Percentiles rank a stretch among this genome's conserved stretches.
phyloP scores from a whole-genome alignment of 2,888 invertebrate species.

The Dastarcus helophoroides region DNA sequence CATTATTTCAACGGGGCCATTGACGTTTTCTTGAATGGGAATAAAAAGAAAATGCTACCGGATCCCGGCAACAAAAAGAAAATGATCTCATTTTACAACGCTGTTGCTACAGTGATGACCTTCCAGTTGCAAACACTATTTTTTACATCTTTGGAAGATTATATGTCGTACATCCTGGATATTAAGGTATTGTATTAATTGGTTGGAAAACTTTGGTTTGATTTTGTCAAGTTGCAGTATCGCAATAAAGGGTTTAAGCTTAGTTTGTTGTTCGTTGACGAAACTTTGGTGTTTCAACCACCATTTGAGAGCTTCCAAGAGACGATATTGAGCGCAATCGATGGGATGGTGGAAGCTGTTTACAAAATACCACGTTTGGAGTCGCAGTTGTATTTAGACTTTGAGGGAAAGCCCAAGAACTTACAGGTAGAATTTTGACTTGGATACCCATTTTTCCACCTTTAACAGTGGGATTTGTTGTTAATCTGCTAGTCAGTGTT shows the following conservation, averaged over 20 bases:
- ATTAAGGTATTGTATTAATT: conserved; percentile 47
- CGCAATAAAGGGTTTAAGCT: conserved; percentile 58
- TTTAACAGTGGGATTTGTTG: no score
- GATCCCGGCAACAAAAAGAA: conserved; percentile 50
- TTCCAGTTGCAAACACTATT: conserved; percentile 74
- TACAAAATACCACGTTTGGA: conserved; percentile 67
- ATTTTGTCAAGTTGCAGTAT: conserved; percentile 40
- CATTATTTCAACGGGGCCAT: conserved; percentile 55
- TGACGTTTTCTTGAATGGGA: conserved; percentile 53
- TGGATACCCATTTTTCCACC: neutral
- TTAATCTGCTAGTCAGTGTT: no score
- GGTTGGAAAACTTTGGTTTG: neutral
- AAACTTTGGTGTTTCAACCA: conserved; percentile 59
- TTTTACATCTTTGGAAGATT: conserved; percentile 67
- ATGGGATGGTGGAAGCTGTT: conserved; percentile 63
- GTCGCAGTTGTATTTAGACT: conserved; percentile 63
- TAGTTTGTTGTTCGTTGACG: conserved; percentile 46
- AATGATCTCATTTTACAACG: conserved; percentile 71
- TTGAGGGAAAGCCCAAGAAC: conserved; percentile 25
- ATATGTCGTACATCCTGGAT: conserved; percentile 64
- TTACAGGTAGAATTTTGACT: conserved; percentile 23
- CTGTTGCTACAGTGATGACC: conserved; percentile 79
- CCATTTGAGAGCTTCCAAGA: conserved; percentile 62
- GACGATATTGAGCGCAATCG: conserved; percentile 57
- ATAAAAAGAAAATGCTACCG: conserved; percentile 56